Percentiles rank a stretch among this genome's conserved stretches.
These are phyloP conservation scores for Helicoverpa zea DNA, from an alignment of 1,140 invertebrate species.

Conservation along the genomic window DNA sequence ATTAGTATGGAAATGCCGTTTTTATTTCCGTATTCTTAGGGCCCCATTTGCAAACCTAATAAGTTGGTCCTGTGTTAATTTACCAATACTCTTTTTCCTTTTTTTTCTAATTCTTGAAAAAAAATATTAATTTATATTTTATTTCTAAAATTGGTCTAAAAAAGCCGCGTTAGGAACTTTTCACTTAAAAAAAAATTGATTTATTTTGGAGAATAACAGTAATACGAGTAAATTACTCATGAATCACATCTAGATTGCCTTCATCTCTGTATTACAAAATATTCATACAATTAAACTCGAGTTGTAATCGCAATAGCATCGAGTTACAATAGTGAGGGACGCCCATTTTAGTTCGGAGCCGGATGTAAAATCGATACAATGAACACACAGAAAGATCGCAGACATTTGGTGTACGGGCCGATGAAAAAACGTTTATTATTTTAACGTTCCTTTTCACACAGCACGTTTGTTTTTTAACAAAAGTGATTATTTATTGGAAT, in stretches of 20 bases:
- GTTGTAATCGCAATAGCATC: slow-evolving; percentile 40
- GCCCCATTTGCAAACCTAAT: too few species aligned
- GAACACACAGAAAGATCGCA: slow-evolving; percentile 71
- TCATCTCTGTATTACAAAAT: background rate
- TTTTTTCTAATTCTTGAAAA: too few species aligned
- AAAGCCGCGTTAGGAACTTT: too few species aligned
- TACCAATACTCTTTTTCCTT: too few species aligned
- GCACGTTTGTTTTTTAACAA: slow-evolving; percentile 8
- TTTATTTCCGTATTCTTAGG: too few species aligned
- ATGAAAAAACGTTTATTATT: slow-evolving; percentile 74
- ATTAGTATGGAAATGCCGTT: too few species aligned
- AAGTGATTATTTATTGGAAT: background rate
- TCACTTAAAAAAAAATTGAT: too few species aligned
- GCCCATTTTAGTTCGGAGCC: slow-evolving; percentile 74
- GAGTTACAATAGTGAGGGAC: slow-evolving; percentile 47
- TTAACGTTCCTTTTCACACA: slow-evolving; percentile 53
- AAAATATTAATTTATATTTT: too few species aligned
- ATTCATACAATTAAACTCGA: background rate
- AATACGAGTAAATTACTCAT: too few species aligned
- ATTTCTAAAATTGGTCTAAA: too few species aligned
- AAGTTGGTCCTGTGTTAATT: too few species aligned
- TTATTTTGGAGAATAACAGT: too few species aligned
- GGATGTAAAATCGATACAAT: slow-evolving; percentile 82
- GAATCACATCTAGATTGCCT: background rate
- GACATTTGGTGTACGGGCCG: slow-evolving; percentile 60